phyloP scores from a whole-genome alignment of 2,113 vertebrate genomes.

The Crotalus tigris region DNA sequence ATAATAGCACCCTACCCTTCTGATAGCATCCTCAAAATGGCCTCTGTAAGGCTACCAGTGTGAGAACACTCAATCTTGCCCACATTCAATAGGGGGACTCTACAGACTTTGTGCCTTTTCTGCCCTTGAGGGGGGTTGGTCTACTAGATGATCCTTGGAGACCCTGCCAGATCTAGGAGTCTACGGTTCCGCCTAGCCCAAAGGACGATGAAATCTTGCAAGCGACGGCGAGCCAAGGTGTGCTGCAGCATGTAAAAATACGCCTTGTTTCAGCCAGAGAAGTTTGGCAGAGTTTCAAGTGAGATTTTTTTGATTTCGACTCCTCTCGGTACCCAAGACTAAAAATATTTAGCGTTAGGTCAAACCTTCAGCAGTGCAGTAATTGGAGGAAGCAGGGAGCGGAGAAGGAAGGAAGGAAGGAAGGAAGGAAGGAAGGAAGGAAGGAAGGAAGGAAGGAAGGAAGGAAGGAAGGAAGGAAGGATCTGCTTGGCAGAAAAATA shows the following conservation, averaged over 20 bases:
- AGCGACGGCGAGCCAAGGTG: not conserved
- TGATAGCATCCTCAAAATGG: too few relatives aligned
- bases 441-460: too few relatives aligned
- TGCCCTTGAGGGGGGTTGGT: too few relatives aligned
- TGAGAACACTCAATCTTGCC: too few relatives aligned
- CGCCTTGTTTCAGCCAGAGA: not conserved
- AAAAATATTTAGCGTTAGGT: not conserved
- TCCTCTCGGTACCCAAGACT: not conserved
- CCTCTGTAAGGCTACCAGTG: too few relatives aligned
- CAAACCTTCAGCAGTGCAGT: not conserved
- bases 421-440: too few relatives aligned
- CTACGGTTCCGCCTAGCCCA: not conserved
- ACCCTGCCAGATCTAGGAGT: not conserved
- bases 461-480: too few relatives aligned
- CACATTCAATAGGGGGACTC: too few relatives aligned
- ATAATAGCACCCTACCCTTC: too few relatives aligned
- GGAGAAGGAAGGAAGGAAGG: not conserved
- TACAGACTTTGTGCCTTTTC: too few relatives aligned
- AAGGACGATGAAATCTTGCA: not conserved
- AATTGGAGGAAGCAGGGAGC: not conserved
- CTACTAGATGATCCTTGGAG: not conserved
- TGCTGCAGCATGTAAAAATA: not conserved
- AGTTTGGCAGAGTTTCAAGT: not conserved
- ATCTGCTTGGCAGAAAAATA: not conserved
- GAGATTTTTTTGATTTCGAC: not conserved